Evolutionary conservation across 2,797 vertebrate species (phyloP).

Genomic region (Lagorchestes hirsutus): DNA sequence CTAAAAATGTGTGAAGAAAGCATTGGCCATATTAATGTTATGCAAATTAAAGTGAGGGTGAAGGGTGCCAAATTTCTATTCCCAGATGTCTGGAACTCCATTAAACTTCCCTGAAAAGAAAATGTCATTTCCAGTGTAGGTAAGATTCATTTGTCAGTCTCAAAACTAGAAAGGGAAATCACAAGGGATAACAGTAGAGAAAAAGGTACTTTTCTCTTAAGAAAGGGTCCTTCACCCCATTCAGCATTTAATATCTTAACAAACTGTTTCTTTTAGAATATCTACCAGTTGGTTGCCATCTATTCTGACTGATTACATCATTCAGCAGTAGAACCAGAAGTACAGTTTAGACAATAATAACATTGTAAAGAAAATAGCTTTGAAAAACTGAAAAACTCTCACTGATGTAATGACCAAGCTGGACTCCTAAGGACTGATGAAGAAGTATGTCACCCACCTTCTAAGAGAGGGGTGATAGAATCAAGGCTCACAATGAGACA

Average conservation of each 20-base stretch:
- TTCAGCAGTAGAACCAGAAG: neutral
- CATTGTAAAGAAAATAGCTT: neutral
- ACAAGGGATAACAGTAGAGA: slow-evolving; percentile 53
- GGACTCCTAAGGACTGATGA: neutral
- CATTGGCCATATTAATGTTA: slow-evolving; percentile 51
- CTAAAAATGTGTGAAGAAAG: slow-evolving; percentile 66
- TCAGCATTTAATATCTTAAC: slow-evolving; percentile 7
- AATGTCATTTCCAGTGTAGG: slow-evolving; percentile 65
- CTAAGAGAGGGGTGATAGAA: neutral
- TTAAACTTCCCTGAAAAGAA: slow-evolving; percentile 53
- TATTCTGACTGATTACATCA: slow-evolving; percentile 54
- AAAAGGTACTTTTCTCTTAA: slow-evolving; percentile 50
- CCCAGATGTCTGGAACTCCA: slow-evolving; percentile 48
- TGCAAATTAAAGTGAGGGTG: slow-evolving; percentile 67
- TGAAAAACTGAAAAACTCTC: neutral
- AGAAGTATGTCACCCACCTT: neutral
- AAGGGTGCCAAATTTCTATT: slow-evolving; percentile 57
- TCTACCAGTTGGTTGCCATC: slow-evolving; percentile 51
- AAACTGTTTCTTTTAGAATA: slow-evolving; percentile 58
- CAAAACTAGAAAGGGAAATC: slow-evolving; percentile 56
- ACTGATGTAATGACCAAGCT: neutral
- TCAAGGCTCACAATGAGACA: neutral
- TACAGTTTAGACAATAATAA: neutral
- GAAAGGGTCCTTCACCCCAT: slow-evolving; percentile 59
- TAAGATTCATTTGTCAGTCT: slow-evolving; percentile 30